Evolutionary conservation across 2,888 invertebrate genomes (phyloP).

Genomic region (Amphipoea lucens): DNA sequence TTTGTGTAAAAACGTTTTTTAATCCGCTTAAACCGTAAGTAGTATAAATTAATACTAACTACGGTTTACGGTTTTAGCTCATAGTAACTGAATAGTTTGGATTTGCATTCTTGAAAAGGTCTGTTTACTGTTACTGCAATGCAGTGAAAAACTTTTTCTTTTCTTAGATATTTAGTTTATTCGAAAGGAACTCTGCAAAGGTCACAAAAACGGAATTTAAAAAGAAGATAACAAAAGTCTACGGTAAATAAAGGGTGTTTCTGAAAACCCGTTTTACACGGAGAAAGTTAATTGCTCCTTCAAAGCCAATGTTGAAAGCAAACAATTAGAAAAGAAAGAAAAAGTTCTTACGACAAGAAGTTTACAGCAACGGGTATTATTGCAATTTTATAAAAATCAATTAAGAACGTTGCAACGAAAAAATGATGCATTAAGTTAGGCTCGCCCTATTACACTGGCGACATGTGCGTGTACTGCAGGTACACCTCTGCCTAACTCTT

Average conservation of each 20-base stretch:
- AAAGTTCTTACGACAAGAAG: not conserved
- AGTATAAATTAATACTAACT: no score
- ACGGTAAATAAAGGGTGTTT: not conserved
- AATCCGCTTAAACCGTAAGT: no score
- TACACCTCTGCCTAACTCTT: not conserved
- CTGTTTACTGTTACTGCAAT: conserved; percentile 20
- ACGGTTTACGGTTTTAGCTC: no score
- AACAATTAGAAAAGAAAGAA: not conserved
- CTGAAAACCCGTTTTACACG: not conserved
- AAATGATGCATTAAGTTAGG: not conserved
- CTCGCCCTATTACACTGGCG: not conserved
- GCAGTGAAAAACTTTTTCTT: conserved; percentile 4
- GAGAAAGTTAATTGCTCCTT: not conserved
- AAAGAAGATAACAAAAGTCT: not conserved
- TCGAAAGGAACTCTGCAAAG: not conserved
- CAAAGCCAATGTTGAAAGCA: no score
- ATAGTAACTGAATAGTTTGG: not conserved
- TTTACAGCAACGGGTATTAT: not conserved
- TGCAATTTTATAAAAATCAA: not conserved
- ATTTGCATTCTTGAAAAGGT: not conserved
- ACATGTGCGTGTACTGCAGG: not conserved
- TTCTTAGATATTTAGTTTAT: not conserved
- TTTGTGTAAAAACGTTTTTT: no score
- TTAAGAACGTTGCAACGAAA: no score
- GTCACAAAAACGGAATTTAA: not conserved